Percentiles rank a stretch among this genome's conserved stretches.
Evolutionary conservation across 2,113 vertebrate genomes (phyloP).

Genomic region (Narcine bancroftii): DNA sequence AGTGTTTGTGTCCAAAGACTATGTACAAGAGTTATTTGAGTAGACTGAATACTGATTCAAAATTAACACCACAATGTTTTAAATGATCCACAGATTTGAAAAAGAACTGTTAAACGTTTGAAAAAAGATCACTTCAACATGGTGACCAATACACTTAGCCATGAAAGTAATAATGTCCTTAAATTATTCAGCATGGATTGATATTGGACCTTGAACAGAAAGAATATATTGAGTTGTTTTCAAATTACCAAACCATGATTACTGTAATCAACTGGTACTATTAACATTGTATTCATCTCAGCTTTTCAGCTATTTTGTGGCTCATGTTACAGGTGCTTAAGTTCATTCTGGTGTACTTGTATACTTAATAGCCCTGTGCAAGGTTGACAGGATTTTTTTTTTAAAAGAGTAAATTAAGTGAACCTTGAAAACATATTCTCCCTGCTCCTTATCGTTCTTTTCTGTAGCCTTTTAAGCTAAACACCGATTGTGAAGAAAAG

Average conservation of each 20-base stretch:
- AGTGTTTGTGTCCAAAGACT: slow-evolving; percentile 2
- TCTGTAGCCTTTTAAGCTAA: too few relatives aligned
- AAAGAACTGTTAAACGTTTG: background rate
- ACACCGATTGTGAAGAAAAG: too few relatives aligned
- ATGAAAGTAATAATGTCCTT: background rate
- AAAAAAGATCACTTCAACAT: slow-evolving; percentile 10
- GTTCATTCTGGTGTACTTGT: background rate
- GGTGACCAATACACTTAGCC: background rate
- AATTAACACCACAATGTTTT: background rate
- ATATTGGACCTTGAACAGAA: background rate
- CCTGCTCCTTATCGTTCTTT: too few relatives aligned
- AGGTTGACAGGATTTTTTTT: too few relatives aligned
- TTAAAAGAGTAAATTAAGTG: too few relatives aligned
- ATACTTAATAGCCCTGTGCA: background rate
- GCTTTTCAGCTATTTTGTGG: background rate
- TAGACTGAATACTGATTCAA: slow-evolving; percentile 3
- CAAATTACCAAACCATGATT: background rate
- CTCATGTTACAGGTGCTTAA: background rate
- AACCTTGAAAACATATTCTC: too few relatives aligned
- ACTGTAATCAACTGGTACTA: background rate
- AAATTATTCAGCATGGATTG: background rate
- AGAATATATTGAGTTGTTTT: background rate
- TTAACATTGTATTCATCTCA: background rate
- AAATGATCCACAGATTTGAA: background rate
- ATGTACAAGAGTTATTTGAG: slow-evolving; percentile 17